Percentiles rank a stretch among this genome's conserved stretches.
These are phyloP conservation scores for Leucosticte australis DNA, from an alignment of 2,113 vertebrate species.

Conservation along the genomic window DNA sequence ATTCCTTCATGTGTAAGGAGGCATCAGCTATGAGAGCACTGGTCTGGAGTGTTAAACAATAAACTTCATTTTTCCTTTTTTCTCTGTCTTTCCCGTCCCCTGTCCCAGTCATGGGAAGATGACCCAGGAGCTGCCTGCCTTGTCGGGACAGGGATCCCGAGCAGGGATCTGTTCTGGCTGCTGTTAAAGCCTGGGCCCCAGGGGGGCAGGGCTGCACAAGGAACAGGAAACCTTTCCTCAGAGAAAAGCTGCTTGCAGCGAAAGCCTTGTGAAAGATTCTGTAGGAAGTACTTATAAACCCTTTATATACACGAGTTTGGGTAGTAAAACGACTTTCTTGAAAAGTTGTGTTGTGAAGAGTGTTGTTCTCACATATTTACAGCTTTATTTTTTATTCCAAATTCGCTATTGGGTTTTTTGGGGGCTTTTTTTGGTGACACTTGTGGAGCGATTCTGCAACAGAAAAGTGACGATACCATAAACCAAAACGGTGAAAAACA, in stretches of 20 bases:
- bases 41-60: not conserved
- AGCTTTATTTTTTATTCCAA: not conserved
- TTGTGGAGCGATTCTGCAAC: too few species aligned
- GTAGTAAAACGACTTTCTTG: not conserved
- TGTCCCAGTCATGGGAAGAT: not conserved
- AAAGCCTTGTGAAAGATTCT: not conserved
- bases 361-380: not conserved
- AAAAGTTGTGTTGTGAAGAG: not conserved
- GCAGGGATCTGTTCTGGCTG: not conserved
- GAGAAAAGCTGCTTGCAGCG: not conserved
- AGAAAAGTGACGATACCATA: accelerated
- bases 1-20: accelerated
- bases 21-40: accelerated
- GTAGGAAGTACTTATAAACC: not conserved
- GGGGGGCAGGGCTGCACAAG: not conserved
- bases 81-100: not conserved
- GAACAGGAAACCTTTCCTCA: not conserved
- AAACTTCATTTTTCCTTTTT: not conserved
- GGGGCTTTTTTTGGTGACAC: not conserved
- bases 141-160: not conserved
- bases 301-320: not conserved
- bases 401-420: accelerated
- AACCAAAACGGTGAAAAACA: accelerated
- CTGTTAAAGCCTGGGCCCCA: not conserved
- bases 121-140: not conserved